Conservation (phyloP, 2,797 vertebrate genomes). For the Alca torda region DNA sequence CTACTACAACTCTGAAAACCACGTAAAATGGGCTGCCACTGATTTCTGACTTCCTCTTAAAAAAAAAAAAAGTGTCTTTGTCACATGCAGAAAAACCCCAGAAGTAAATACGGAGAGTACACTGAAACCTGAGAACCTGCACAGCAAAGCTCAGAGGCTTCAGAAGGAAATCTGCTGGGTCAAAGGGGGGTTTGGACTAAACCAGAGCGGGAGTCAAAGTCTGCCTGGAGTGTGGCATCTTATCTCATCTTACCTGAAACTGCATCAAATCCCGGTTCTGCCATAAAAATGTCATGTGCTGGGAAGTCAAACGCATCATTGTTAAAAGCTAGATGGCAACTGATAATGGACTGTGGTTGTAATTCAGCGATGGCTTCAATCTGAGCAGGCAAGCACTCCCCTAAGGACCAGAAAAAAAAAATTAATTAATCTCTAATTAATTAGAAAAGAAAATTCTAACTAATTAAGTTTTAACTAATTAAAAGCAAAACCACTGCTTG, state of each 20-base stretch:
- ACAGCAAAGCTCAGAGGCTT: neutral
- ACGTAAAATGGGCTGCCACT: neutral
- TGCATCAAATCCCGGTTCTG: constrained; percentile 83
- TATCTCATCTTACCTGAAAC: constrained; percentile 76
- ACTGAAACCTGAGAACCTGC: neutral
- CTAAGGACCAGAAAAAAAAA: constrained; percentile 62
- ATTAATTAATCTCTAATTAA: neutral
- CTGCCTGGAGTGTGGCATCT: neutral
- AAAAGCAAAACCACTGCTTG: neutral
- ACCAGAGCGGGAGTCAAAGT: neutral
- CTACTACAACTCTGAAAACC: neutral
- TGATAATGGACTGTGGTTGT: constrained; percentile 83
- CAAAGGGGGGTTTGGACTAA: neutral
- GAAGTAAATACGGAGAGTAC: neutral
- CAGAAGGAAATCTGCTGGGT: neutral
- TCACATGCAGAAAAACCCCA: neutral
- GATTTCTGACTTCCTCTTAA: neutral
- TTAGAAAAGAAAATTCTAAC: neutral
- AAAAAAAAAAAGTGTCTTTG: neutral
- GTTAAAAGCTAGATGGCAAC: constrained; percentile 86
- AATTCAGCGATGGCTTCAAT: constrained; percentile 78
- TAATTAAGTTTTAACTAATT: neutral
- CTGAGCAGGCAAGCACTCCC: constrained; percentile 85
- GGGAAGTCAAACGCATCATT: constrained; percentile 81
- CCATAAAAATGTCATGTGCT: constrained; percentile 81